These are phyloP conservation scores for Andrena fulva DNA, from an alignment of 2,888 invertebrate species.

Conservation along the genomic window DNA sequence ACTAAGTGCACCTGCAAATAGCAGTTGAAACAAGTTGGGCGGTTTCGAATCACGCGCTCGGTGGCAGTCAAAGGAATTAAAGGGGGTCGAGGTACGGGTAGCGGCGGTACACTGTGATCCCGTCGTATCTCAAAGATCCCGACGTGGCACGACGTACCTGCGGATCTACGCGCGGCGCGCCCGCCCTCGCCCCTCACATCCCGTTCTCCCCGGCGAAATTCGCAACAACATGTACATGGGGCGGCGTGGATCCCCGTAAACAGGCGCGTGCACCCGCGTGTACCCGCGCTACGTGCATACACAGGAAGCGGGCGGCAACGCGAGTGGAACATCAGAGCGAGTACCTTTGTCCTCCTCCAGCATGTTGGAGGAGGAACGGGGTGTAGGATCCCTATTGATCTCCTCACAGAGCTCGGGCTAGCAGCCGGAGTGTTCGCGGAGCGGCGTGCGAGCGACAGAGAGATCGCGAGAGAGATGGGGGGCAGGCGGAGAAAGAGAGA, in stretches of 20 bases:
- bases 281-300: constrained; percentile 23
- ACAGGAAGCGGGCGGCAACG: constrained; percentile 60
- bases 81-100: neutral
- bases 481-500: constrained; percentile 26
- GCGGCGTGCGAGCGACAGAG: constrained; percentile 30
- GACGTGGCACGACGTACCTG: constrained; percentile 10
- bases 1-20: too few species aligned
- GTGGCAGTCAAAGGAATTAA: neutral
- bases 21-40: too few species aligned
- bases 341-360: constrained; percentile 75
- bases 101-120: constrained; percentile 5
- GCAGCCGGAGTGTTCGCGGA: constrained; percentile 68
- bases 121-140: constrained; percentile 6
- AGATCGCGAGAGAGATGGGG: constrained; percentile 13
- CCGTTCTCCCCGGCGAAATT: constrained; percentile 51
- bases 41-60: neutral
- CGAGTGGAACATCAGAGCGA: constrained; percentile 73
- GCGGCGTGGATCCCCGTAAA: constrained; percentile 28
- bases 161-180: constrained; percentile 4
- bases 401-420: constrained; percentile 73
- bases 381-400: constrained; percentile 80
- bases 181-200: constrained; percentile 6
- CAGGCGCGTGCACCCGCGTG: constrained; percentile 1
- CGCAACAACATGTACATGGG: constrained; percentile 38
- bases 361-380: constrained; percentile 70